Conservation (phyloP, 1,140 invertebrate species). For the Drosophila kurseongensis region DNA sequence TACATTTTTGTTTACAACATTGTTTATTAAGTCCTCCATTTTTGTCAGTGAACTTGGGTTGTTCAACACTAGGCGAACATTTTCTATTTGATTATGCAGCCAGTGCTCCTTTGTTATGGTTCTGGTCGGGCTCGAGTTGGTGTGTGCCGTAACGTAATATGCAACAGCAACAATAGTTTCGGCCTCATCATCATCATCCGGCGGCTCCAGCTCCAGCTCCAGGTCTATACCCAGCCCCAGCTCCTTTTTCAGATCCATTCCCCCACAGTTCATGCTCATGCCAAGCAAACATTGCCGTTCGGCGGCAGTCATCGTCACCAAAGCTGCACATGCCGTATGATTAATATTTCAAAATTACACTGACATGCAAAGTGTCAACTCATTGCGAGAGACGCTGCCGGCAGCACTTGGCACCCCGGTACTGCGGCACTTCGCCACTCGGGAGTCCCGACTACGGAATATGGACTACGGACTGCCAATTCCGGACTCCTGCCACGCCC, state of each 20-base stretch:
- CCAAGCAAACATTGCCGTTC: constrained; percentile 62
- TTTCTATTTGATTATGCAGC: constrained; percentile 80
- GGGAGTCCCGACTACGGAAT: constrained; percentile 20
- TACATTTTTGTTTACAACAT: too few species aligned
- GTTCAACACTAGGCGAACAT: constrained; percentile 40
- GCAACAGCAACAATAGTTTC: constrained; percentile 67
- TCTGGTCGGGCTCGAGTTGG: constrained; percentile 31
- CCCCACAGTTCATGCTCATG: constrained; percentile 40
- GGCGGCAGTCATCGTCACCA: constrained; percentile 55
- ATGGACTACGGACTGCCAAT: background rate
- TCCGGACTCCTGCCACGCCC: constrained; percentile 39
- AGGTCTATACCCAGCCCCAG: constrained; percentile 4
- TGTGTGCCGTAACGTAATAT: constrained; percentile 73
- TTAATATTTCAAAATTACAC: constrained; percentile 83
- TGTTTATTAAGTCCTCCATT: background rate
- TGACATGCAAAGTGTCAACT: constrained; percentile 83
- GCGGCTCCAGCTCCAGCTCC: constrained; percentile 11
- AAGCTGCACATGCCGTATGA: constrained; percentile 67
- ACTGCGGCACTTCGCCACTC: constrained; percentile 19
- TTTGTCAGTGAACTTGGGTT: constrained; percentile 12
- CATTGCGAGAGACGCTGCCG: constrained; percentile 63
- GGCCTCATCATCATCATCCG: constrained; percentile 53
- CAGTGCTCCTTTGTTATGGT: constrained; percentile 44
- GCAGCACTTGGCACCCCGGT: constrained; percentile 20
- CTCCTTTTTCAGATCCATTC: background rate